Evolutionary conservation across 2,888 invertebrate species (phyloP).

Genomic region (Strigamia crassipes): DNA sequence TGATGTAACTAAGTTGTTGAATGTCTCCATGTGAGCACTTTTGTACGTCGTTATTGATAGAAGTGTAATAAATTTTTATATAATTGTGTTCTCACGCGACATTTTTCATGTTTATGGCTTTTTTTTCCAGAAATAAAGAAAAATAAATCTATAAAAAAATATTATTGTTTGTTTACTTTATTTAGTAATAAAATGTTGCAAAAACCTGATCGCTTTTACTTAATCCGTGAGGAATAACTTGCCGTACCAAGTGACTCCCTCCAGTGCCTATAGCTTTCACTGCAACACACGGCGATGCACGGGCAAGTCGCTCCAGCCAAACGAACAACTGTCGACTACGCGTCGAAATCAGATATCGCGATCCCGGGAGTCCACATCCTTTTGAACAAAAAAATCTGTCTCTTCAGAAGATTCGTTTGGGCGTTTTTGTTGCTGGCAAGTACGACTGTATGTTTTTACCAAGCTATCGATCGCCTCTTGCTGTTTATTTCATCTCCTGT

Average conservation of each 20-base stretch:
- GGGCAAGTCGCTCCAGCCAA: neutral
- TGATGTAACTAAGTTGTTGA: neutral
- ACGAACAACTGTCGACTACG: neutral
- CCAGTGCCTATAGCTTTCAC: neutral
- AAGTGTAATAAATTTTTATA: conserved; percentile 4
- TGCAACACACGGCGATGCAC: neutral
- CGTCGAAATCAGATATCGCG: neutral
- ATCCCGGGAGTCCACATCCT: conserved; percentile 28
- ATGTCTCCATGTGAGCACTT: neutral
- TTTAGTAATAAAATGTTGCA: no score
- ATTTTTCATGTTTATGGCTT: neutral
- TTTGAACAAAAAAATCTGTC: neutral
- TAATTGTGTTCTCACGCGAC: neutral
- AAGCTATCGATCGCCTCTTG: conserved; percentile 5
- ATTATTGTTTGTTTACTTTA: neutral
- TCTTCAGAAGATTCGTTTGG: neutral
- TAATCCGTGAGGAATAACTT: no score
- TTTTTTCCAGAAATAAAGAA: neutral
- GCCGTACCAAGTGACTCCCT: no score
- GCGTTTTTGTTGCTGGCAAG: neutral
- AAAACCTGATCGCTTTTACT: no score
- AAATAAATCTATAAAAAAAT: neutral
- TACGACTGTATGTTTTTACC: neutral
- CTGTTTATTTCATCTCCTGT: neutral
- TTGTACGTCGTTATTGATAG: conserved; percentile 5